phyloP scores from a whole-genome alignment of 2,113 vertebrate genomes.

The Bungarus multicinctus region DNA sequence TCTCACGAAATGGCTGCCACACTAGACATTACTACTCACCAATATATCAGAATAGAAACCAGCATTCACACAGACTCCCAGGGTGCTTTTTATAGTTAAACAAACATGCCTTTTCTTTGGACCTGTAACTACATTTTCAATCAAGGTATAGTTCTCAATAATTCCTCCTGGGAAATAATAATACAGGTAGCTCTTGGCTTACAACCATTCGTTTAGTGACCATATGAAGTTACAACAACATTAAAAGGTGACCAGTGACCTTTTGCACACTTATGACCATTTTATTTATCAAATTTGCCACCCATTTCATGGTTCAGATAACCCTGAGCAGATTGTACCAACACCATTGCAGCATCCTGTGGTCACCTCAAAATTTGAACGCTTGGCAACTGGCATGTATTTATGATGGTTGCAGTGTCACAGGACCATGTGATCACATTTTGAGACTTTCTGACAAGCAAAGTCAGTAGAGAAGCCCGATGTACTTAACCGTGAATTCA shows the following conservation, averaged over 20 bases:
- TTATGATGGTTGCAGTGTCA: neutral
- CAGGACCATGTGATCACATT: neutral
- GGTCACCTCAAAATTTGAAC: neutral
- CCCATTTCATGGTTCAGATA: neutral
- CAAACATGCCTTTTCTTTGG: neutral
- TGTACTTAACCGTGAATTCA: neutral
- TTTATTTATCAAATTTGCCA: neutral
- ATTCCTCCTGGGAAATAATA: neutral
- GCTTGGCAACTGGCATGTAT: neutral
- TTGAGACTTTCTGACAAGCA: neutral
- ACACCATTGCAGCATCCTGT: neutral
- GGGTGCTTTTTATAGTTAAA: neutral
- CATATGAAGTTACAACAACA: neutral
- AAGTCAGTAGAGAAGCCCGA: neutral
- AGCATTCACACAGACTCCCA: neutral
- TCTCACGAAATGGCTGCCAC: neutral
- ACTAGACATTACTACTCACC: neutral
- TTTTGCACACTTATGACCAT: neutral
- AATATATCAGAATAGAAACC: neutral
- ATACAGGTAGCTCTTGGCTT: neutral
- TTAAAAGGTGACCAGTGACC: neutral
- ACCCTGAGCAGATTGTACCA: neutral
- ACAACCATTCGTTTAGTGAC: neutral
- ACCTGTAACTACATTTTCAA: neutral
- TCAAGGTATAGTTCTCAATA: neutral